Conservation (phyloP, 92 coral and sea anemone genomes). For the Blastomussa wellsi region DNA sequence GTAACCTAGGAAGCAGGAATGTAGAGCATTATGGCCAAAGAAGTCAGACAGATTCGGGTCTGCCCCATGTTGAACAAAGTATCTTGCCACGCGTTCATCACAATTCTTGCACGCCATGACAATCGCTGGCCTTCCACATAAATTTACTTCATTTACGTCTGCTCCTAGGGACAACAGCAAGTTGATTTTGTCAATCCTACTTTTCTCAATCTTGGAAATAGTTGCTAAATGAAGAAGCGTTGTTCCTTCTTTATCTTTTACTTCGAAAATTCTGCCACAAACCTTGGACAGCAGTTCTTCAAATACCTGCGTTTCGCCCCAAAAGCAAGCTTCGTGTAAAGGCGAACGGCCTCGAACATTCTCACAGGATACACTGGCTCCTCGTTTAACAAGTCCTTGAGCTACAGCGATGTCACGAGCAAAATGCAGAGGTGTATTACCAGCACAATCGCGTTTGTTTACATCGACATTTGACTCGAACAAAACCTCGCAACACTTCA, state of each 20-base stretch:
- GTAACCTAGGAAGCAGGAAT: conserved; percentile 37
- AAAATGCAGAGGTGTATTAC: conserved; percentile 48
- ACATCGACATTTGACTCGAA: conserved; percentile 39
- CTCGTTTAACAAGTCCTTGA: conserved; percentile 30
- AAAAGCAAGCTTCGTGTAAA: conserved; percentile 45
- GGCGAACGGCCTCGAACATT: conserved; percentile 36
- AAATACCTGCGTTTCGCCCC: conserved; percentile 34
- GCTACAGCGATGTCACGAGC: conserved; percentile 27
- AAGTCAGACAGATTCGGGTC: conserved; percentile 37
- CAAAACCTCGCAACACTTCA: conserved; percentile 35
- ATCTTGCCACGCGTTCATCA: conserved; percentile 30
- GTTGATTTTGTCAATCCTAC: conserved; percentile 34
- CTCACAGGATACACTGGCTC: conserved; percentile 29
- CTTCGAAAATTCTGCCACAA: conserved; percentile 28
- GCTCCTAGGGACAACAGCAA: conserved; percentile 47
- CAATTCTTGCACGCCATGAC: conserved; percentile 34
- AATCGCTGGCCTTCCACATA: conserved; percentile 28
- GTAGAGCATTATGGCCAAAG: conserved; percentile 40
- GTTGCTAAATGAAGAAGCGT: conserved; percentile 45
- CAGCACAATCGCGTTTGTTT: conserved; percentile 41
- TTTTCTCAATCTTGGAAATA: conserved; percentile 38
- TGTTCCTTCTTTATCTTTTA: conserved; percentile 24
- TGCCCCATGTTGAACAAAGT: conserved; percentile 36
- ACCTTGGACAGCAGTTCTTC: conserved; percentile 29
- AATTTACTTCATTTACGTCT: conserved; percentile 27